Conservation (phyloP, 2,888 invertebrate species). For the Eilema depressum region DNA sequence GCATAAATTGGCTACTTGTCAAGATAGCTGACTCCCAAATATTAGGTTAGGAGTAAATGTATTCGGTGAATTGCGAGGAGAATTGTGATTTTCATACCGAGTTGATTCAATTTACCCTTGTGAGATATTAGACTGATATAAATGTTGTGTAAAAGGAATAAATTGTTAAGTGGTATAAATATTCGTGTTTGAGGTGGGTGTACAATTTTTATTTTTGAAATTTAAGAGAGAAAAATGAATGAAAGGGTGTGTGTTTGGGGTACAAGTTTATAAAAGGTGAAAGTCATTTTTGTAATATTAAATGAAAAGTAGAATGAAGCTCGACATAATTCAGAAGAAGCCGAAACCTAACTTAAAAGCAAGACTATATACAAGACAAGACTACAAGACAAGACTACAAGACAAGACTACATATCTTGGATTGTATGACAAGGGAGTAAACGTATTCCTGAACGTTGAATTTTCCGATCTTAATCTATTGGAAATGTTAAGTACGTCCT, state of each 20-base stretch:
- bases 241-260: background rate
- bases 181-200: background rate
- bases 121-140: constrained; percentile 5
- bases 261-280: background rate
- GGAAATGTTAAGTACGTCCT: no score
- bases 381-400: no score
- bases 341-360: no score
- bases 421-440: no score
- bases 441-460: no score
- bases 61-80: constrained; percentile 7
- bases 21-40: constrained; percentile 15
- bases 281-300: background rate
- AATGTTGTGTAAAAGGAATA: constrained; percentile 1
- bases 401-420: no score
- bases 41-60: constrained; percentile 19
- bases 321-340: no score
- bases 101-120: constrained; percentile 12
- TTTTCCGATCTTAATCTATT: no score
- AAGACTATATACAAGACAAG: no score
- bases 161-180: background rate
- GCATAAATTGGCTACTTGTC: constrained; percentile 41
- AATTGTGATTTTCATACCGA: constrained; percentile 8
- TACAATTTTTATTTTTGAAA: background rate
- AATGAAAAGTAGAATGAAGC: no score
- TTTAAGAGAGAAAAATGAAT: background rate